Percentiles rank a stretch among this genome's conserved stretches.
These are phyloP conservation scores for Amniataba percoides DNA, from an alignment of 2,797 vertebrate species.

Conservation along the genomic window DNA sequence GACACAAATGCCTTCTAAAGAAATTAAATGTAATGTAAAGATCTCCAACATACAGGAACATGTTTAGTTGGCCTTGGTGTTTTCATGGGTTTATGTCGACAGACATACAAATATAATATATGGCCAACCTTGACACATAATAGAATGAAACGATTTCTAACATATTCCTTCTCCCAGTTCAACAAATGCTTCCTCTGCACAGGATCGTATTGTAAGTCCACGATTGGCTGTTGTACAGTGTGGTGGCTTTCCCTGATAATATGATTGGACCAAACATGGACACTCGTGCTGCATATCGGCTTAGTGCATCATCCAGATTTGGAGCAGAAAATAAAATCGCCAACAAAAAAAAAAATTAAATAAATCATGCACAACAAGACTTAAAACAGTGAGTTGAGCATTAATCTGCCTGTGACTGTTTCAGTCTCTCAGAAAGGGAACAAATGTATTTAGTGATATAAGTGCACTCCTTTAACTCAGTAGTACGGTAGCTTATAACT, in stretches of 20 bases:
- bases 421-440: slow-evolving; percentile 39
- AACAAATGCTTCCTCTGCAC: not conserved
- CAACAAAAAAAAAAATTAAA: not conserved
- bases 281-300: slow-evolving; percentile 10
- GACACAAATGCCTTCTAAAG: not conserved
- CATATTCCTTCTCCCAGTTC: not conserved
- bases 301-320: slow-evolving; percentile 56
- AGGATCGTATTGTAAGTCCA: not conserved
- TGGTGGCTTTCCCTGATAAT: slow-evolving; percentile 17
- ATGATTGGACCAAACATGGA: slow-evolving; percentile 18
- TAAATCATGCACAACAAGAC: slow-evolving; percentile 17
- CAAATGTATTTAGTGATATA: slow-evolving; percentile 39
- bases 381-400: slow-evolving; percentile 35
- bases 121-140: not conserved
- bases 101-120: not conserved
- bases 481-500: slow-evolving; percentile 23
- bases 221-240: slow-evolving; percentile 16
- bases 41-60: not conserved
- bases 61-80: not conserved
- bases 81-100: slow-evolving; percentile 2
- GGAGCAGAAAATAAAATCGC: slow-evolving; percentile 35
- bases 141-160: not conserved
- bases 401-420: slow-evolving; percentile 34
- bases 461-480: slow-evolving; percentile 20
- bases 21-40: not conserved